Percentiles rank a stretch among this genome's conserved stretches.
These are phyloP conservation scores for Halocaridina rubra DNA, from an alignment of 2,888 invertebrate genomes.

Conservation along the genomic window DNA sequence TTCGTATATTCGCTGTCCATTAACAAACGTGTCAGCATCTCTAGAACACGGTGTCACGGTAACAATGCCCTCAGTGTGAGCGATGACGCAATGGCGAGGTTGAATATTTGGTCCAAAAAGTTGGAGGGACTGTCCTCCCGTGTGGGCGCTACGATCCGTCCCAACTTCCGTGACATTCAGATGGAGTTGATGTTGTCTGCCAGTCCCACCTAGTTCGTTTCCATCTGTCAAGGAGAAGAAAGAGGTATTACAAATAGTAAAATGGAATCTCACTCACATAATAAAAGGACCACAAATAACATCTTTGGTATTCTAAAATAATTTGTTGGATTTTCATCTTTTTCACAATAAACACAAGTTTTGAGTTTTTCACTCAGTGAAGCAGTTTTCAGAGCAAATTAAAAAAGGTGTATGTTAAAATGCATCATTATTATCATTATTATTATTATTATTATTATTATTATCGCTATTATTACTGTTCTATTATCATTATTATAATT, in stretches of 20 bases:
- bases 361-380: too few relatives aligned
- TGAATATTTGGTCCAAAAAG: slow-evolving; percentile 87
- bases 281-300: too few relatives aligned
- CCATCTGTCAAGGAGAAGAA: slow-evolving; percentile 70
- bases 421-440: too few relatives aligned
- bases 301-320: too few relatives aligned
- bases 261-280: too few relatives aligned
- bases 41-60: slow-evolving; percentile 92
- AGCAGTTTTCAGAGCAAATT: too few relatives aligned
- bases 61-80: slow-evolving; percentile 89
- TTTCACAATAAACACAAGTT: too few relatives aligned
- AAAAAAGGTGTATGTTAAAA: too few relatives aligned
- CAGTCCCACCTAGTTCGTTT: slow-evolving; percentile 70
- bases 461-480: too few relatives aligned
- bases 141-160: slow-evolving; percentile 74
- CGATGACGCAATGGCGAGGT: slow-evolving; percentile 94
- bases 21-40: slow-evolving; percentile 94
- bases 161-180: slow-evolving; percentile 79
- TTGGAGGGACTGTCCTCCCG: slow-evolving; percentile 73
- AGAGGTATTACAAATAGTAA: background rate
- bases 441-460: too few relatives aligned
- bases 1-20: slow-evolving; percentile 91
- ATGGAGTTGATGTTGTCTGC: slow-evolving; percentile 69
- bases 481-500: too few relatives aligned
- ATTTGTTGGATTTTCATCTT: too few relatives aligned